Conservation (phyloP, 92 coral and sea anemone species). For the Zoanthus gigantus region DNA sequence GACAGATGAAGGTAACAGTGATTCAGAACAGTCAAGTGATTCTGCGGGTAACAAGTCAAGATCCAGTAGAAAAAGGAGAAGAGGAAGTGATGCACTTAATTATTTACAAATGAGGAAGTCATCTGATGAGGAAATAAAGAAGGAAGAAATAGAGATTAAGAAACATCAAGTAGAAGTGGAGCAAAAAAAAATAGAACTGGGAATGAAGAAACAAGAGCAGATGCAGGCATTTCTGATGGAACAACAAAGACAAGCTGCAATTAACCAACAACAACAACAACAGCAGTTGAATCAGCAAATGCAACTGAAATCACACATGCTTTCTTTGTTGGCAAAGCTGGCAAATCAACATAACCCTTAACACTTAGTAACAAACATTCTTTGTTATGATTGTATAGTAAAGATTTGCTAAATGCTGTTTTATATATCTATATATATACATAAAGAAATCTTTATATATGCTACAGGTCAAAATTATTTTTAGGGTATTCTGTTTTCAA, state of each 20-base stretch:
- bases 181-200: conserved; percentile 42
- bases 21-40: conserved; percentile 36
- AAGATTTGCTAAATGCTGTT: conserved; percentile 5
- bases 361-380: background rate
- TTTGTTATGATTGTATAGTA: background rate
- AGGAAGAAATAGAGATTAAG: conserved; percentile 37
- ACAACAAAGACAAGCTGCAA: conserved; percentile 45
- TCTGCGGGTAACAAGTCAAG: conserved; percentile 31
- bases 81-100: conserved; percentile 44
- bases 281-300: conserved; percentile 39
- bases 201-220: conserved; percentile 38
- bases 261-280: conserved; percentile 22
- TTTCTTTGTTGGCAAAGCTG: conserved; percentile 27
- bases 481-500: background rate
- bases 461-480: conserved; percentile 2
- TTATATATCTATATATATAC: background rate
- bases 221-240: conserved; percentile 25
- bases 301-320: conserved; percentile 31
- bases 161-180: conserved; percentile 40
- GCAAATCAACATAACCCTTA: conserved; percentile 3
- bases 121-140: conserved; percentile 19
- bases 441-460: background rate
- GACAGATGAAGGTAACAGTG: conserved; percentile 15
- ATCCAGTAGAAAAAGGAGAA: conserved; percentile 39
- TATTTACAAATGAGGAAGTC: conserved; percentile 19